Evolutionary conservation across 2,797 vertebrate genomes (phyloP).

Genomic region (Sebastes kiyomatsui): DNA sequence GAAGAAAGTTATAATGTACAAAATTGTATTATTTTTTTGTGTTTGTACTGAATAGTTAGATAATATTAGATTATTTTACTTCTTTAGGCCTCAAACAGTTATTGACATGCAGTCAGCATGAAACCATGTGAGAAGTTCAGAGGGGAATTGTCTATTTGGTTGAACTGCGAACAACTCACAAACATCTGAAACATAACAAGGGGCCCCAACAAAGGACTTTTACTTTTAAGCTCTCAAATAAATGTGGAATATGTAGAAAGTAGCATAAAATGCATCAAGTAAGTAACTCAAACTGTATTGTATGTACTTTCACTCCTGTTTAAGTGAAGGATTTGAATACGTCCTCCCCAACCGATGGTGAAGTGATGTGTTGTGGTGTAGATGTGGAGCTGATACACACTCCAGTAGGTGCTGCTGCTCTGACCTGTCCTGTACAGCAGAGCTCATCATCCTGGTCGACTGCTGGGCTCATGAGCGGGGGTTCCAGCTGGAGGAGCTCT

Average conservation of each 20-base stretch:
- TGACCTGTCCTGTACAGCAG: constrained; percentile 38
- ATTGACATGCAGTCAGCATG: neutral
- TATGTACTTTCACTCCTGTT: neutral
- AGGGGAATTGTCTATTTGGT: too few species aligned
- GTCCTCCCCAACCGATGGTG: neutral
- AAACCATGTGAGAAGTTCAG: neutral
- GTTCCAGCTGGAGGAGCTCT: constrained; percentile 79
- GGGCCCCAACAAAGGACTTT: neutral
- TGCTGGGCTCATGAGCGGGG: constrained; percentile 62
- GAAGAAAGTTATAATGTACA: neutral
- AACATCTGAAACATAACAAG: too few species aligned
- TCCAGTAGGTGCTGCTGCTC: constrained; percentile 26
- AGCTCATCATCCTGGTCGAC: constrained; percentile 56
- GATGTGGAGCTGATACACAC: constrained; percentile 5
- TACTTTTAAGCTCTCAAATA: neutral
- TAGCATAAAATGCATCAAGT: neutral
- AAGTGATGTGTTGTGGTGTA: neutral
- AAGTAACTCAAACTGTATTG: neutral
- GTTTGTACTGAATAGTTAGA: neutral
- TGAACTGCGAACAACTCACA: too few species aligned
- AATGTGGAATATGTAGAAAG: neutral
- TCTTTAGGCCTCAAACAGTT: neutral
- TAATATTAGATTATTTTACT: neutral
- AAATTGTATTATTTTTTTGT: neutral
- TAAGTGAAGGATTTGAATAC: neutral